A percentile compares a stretch with the other conserved stretches of the same genome.
Conservation (phyloP, 2,888 invertebrate genomes). For the Cartodere bifasciata region DNA sequence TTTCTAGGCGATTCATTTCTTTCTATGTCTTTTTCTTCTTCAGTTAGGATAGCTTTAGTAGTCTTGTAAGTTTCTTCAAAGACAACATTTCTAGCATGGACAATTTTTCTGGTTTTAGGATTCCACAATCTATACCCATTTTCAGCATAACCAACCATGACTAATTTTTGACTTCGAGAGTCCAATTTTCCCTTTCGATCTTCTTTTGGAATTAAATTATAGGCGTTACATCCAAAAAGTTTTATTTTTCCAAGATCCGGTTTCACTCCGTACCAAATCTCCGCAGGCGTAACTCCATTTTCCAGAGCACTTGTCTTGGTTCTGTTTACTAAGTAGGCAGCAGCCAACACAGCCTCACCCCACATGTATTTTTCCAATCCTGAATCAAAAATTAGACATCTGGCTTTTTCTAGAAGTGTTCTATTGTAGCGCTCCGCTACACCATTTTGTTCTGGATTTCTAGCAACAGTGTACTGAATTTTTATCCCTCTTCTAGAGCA, state of each 20-base stretch:
- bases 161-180: conserved; percentile 9
- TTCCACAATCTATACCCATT: conserved; percentile 19
- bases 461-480: conserved; percentile 12
- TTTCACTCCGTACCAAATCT: conserved; percentile 16
- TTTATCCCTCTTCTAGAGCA: conserved; percentile 14
- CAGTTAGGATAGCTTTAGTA: not conserved
- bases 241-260: conserved; percentile 17
- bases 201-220: conserved; percentile 15
- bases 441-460: conserved; percentile 15
- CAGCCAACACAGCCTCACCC: conserved; percentile 13
- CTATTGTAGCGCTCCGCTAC: conserved; percentile 13
- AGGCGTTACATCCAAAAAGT: conserved; percentile 18
- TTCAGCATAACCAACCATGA: conserved; percentile 12
- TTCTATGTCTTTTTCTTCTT: not conserved
- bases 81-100: conserved; percentile 16
- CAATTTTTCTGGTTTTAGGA: conserved; percentile 11
- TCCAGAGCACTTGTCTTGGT: conserved; percentile 5
- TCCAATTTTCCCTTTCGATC: conserved; percentile 13
- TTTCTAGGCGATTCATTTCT: not conserved
- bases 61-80: conserved; percentile 15
- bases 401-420: conserved; percentile 14
- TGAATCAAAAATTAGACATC: conserved; percentile 16
- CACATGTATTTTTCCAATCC: conserved; percentile 12
- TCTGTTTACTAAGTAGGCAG: conserved; percentile 9
- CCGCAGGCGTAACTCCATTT: conserved; percentile 14